A percentile compares a stretch with the other conserved stretches of the same genome.
Conservation (phyloP, 2,113 vertebrate genomes). For the Glareola pratincola region DNA sequence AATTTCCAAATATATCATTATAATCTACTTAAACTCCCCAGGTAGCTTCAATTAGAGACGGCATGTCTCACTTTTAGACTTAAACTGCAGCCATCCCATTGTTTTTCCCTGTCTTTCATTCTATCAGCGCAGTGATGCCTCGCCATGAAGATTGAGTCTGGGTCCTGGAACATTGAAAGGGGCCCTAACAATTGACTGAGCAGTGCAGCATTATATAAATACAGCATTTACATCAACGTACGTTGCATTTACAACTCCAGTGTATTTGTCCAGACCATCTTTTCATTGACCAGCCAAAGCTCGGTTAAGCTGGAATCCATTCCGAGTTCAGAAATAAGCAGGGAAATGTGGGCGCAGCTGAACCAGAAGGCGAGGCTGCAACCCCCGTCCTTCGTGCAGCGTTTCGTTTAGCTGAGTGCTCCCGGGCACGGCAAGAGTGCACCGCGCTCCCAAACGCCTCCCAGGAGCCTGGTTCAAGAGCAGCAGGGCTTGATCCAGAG, state of each 20-base stretch:
- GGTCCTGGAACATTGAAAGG: background rate
- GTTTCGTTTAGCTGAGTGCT: background rate
- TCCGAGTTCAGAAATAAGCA: background rate
- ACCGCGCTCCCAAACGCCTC: background rate
- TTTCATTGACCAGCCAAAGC: background rate
- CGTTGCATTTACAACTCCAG: background rate
- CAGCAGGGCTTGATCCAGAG: background rate
- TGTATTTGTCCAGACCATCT: background rate
- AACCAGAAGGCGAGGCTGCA: background rate
- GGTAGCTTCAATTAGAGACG: background rate
- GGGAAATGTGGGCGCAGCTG: background rate
- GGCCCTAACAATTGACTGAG: background rate
- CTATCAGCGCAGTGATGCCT: background rate
- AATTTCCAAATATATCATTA: background rate
- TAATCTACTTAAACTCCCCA: background rate
- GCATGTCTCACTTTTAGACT: background rate
- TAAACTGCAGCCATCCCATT: background rate
- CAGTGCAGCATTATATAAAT: background rate
- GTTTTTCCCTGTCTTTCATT: accelerated
- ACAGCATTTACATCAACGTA: background rate
- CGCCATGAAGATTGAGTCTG: background rate
- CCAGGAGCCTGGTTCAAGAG: background rate
- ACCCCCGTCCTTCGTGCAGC: too few relatives aligned
- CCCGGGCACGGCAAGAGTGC: background rate
- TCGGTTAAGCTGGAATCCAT: background rate